Conservation (phyloP, 2,888 invertebrate species). For the Meteorus colon region DNA sequence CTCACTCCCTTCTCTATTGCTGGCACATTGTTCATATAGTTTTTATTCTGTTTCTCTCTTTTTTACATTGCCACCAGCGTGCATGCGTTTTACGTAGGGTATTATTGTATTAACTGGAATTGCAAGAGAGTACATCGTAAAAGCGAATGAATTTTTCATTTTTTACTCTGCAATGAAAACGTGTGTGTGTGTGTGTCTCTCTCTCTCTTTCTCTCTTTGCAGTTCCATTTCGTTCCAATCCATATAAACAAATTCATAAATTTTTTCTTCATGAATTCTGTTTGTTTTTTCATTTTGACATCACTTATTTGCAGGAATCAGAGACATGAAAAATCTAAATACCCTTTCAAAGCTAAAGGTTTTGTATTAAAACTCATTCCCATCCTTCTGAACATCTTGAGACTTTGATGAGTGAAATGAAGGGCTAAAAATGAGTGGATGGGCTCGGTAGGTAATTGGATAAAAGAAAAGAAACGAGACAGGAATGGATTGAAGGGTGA, state of each 20-base stretch:
- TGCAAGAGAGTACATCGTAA: constrained; percentile 65
- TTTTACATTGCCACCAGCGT: constrained; percentile 6
- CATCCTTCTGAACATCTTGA: neutral
- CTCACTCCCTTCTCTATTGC: constrained; percentile 15
- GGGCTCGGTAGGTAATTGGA: neutral
- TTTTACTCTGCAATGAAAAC: neutral
- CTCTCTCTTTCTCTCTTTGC: neutral
- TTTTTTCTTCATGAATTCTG: neutral
- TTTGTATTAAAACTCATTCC: neutral
- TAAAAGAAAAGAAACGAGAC: no score
- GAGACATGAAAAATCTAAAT: neutral
- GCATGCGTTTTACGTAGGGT: constrained; percentile 57
- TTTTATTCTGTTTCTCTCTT: neutral
- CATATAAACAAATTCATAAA: no score
- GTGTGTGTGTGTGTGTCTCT: neutral
- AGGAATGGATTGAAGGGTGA: no score
- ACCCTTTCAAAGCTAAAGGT: neutral
- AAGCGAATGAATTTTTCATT: constrained; percentile 52
- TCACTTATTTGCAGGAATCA: neutral
- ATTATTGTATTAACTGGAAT: constrained; percentile 71
- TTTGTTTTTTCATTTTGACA: neutral
- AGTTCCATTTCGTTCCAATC: neutral
- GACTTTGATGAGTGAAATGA: neutral
- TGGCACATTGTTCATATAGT: neutral
- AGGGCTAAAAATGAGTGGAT: neutral